These are phyloP conservation scores for Corvus hawaiiensis DNA, from an alignment of 2,113 vertebrate species.

Conservation along the genomic window DNA sequence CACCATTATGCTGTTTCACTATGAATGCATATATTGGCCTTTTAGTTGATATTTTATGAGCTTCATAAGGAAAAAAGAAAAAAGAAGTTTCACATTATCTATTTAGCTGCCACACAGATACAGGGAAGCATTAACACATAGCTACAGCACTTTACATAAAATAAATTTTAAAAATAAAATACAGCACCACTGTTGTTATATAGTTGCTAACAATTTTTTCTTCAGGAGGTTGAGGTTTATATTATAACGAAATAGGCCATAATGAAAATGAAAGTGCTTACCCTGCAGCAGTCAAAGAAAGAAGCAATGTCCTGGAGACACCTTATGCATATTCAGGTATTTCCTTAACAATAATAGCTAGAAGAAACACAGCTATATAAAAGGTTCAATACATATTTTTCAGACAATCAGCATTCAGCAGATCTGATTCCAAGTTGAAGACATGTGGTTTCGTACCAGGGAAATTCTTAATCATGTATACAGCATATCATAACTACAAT, in stretches of 20 bases:
- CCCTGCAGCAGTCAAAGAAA: not conserved
- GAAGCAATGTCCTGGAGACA: not conserved
- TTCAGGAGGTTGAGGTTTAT: not conserved
- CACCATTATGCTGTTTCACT: not conserved
- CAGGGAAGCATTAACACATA: not conserved
- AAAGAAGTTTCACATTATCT: not conserved
- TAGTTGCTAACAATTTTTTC: not conserved
- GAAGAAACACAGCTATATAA: not conserved
- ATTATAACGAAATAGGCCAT: not conserved
- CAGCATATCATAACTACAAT: not conserved
- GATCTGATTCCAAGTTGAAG: not conserved
- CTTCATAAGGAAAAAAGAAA: not conserved
- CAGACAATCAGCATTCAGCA: not conserved
- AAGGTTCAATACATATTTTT: not conserved
- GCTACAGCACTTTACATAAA: not conserved
- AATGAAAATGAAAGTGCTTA: not conserved
- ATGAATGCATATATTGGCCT: not conserved
- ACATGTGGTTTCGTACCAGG: not conserved
- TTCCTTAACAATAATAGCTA: not conserved
- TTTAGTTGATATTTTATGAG: not conserved
- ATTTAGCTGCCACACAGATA: not conserved
- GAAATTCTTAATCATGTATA: not conserved
- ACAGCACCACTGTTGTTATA: not conserved
- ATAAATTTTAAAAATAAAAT: not conserved
- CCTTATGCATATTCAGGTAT: not conserved